phyloP scores from a whole-genome alignment of 2,888 invertebrate species.

The Tetramorium bicarinatum region DNA sequence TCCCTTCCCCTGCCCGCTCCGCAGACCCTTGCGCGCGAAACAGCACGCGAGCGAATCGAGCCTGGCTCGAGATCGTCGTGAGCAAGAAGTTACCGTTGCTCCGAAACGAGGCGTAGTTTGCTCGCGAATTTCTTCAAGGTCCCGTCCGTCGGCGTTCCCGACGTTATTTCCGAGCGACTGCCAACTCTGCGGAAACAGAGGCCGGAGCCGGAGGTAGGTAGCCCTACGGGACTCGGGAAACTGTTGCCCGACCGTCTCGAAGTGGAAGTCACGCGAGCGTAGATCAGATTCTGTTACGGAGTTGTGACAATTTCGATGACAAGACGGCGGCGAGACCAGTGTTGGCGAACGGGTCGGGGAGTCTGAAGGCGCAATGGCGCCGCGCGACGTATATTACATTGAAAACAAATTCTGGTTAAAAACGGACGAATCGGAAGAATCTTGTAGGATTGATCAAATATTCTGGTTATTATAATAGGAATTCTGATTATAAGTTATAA shows the following conservation, averaged over 20 bases:
- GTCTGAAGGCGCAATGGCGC: not conserved
- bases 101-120: conserved; percentile 5
- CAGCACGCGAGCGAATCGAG: not conserved
- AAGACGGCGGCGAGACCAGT: not conserved
- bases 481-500: too few species aligned
- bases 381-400: not conserved
- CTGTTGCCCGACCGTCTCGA: not conserved
- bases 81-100: conserved; percentile 7
- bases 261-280: conserved; percentile 22
- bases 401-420: too few species aligned
- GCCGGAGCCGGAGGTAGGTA: not conserved
- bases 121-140: conserved; percentile 38
- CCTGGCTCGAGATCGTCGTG: not conserved
- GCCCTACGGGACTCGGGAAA: not conserved
- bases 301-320: conserved; percentile 29
- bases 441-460: too few species aligned
- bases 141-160: not conserved
- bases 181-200: not conserved
- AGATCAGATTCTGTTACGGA: conserved; percentile 20
- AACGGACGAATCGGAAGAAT: too few species aligned
- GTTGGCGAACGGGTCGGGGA: not conserved
- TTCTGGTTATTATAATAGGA: too few species aligned
- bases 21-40: not conserved
- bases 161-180: not conserved
- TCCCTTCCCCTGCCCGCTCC: not conserved